phyloP scores from a whole-genome alignment of 2,888 invertebrate genomes.

The Parthenolecanium corni region DNA sequence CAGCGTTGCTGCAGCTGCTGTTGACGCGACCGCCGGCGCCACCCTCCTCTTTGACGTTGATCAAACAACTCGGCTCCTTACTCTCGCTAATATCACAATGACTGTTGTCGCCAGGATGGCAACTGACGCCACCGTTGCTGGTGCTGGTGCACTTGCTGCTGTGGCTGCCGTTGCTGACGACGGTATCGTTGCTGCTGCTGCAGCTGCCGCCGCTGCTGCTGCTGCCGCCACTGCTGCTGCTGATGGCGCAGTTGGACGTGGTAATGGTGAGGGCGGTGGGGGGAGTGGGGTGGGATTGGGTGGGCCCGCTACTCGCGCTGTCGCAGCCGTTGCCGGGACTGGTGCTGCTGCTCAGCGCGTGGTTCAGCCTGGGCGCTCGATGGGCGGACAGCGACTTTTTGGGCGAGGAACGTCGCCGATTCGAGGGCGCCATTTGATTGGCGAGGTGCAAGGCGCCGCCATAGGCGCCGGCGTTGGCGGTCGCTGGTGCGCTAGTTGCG shows the following conservation, averaged over 20 bases:
- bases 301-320: not conserved
- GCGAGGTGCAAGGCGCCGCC: not conserved
- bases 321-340: constrained; percentile 1
- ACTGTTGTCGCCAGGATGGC: not conserved
- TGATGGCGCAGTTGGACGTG: not conserved
- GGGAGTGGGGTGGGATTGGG: not conserved
- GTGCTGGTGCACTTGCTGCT: constrained; percentile 1
- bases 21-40: not conserved
- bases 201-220: constrained; percentile 11
- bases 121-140: not conserved
- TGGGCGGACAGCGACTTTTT: constrained; percentile 26
- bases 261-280: not conserved
- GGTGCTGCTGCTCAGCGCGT: not conserved
- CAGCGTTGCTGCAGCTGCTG: constrained; percentile 34
- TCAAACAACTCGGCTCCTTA: not conserved
- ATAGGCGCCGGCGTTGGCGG: constrained; percentile 10
- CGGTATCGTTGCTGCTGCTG: constrained; percentile 1
- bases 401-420: constrained; percentile 22
- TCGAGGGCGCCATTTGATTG: constrained; percentile 24
- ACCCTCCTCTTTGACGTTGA: not conserved
- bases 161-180: not conserved
- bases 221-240: constrained; percentile 7
- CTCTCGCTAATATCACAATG: constrained; percentile 1
- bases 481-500: not conserved
- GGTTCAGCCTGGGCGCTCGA: constrained; percentile 16